Percentiles rank a stretch among this genome's conserved stretches.
Evolutionary conservation across 2,797 vertebrate species (phyloP).

Genomic region (Tapirus indicus): DNA sequence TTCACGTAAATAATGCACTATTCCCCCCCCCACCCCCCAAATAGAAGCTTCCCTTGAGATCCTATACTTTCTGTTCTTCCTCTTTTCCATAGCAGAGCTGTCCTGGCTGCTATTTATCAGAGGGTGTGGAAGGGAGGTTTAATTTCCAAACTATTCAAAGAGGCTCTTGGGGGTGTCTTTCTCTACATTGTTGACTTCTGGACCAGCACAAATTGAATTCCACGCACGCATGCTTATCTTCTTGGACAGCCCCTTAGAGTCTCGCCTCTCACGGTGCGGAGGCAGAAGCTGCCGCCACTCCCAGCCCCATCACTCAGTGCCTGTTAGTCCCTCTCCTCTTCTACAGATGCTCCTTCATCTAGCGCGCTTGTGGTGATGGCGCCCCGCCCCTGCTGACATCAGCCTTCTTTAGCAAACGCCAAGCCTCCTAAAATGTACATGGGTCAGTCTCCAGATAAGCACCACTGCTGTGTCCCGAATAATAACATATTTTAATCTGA

Average conservation of each 20-base stretch:
- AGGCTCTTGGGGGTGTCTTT: slow-evolving; percentile 71
- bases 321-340: background rate
- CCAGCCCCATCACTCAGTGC: background rate
- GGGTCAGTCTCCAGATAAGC: slow-evolving; percentile 37
- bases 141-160: slow-evolving; percentile 68
- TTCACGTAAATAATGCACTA: background rate
- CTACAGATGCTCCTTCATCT: background rate
- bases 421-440: background rate
- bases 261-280: background rate
- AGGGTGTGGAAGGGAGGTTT: slow-evolving; percentile 68
- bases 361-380: background rate
- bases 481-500: slow-evolving; percentile 42
- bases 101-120: slow-evolving; percentile 53
- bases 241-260: slow-evolving; percentile 67
- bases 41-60: slow-evolving; percentile 37
- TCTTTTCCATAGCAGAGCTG: slow-evolving; percentile 14
- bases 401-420: slow-evolving; percentile 35
- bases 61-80: background rate
- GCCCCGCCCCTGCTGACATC: background rate
- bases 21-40: no score
- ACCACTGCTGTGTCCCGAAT: background rate
- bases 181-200: slow-evolving; percentile 42
- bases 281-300: background rate
- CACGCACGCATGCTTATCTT: slow-evolving; percentile 72
- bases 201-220: slow-evolving; percentile 76